Conservation (phyloP, 2,113 vertebrate species). For the Eudorcas thomsonii region DNA sequence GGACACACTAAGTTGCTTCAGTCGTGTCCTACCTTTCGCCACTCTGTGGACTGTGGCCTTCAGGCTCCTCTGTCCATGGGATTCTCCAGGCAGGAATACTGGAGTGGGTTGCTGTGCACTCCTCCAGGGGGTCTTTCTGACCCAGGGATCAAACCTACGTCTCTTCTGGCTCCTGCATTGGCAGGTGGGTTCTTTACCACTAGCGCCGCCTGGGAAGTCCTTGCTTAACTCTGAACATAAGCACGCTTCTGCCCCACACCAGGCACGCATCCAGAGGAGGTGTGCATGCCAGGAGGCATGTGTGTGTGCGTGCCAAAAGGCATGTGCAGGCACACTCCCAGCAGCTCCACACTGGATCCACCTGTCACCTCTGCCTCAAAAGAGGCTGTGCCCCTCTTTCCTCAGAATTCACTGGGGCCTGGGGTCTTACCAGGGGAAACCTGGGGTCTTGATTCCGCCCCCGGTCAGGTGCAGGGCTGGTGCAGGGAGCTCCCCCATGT, state of each 20-base stretch:
- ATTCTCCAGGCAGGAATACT: not conserved
- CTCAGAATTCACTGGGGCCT: not conserved
- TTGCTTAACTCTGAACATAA: not conserved
- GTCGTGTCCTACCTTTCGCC: not conserved
- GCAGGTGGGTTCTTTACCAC: not conserved
- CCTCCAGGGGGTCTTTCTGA: not conserved
- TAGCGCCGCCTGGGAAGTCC: not conserved
- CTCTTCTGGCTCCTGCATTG: not conserved
- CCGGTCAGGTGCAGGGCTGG: accelerated
- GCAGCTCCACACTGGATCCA: not conserved
- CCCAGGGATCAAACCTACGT: not conserved
- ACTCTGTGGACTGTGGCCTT: not conserved
- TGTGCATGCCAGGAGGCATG: not conserved
- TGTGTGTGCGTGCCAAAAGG: not conserved
- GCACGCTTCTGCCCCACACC: not conserved
- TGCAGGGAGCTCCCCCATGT: too few relatives aligned
- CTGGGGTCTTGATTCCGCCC: not conserved
- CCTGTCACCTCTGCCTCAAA: too few relatives aligned
- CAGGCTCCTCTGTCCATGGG: not conserved
- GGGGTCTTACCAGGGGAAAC: not conserved
- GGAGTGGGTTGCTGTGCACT: accelerated
- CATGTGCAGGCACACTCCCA: not conserved
- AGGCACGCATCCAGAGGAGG: not conserved
- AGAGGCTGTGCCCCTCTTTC: too few relatives aligned
- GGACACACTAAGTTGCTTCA: not conserved